Conservation (phyloP, 1,140 invertebrate genomes). For the Microplitis demolitor region DNA sequence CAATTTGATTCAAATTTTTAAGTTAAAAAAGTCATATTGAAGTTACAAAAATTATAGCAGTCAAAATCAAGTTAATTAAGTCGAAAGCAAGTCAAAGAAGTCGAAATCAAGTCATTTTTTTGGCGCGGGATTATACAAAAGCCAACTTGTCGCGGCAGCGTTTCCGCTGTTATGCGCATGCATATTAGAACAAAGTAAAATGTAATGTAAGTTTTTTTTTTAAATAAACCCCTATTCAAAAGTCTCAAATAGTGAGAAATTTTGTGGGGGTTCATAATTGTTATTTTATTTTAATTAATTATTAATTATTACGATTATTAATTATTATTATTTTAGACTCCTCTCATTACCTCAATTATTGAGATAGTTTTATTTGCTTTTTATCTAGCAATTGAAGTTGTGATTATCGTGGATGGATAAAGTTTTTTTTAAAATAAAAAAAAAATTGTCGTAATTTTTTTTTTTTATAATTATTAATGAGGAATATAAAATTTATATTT, state of each 20-base stretch:
- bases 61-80: too few relatives aligned
- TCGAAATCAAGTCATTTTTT: too few relatives aligned
- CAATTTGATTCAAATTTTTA: too few relatives aligned
- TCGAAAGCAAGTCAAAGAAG: too few relatives aligned
- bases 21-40: too few relatives aligned
- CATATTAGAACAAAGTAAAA: not conserved
- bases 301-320: not conserved
- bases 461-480: too few relatives aligned
- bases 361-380: slow-evolving; percentile 48
- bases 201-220: slow-evolving; percentile 20
- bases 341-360: slow-evolving; percentile 50
- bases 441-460: too few relatives aligned
- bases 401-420: not conserved
- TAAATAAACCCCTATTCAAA: slow-evolving; percentile 37
- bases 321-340: slow-evolving; percentile 21
- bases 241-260: slow-evolving; percentile 49
- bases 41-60: too few relatives aligned
- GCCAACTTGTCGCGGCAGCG: slow-evolving; percentile 54
- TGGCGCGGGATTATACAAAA: not conserved
- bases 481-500: too few relatives aligned
- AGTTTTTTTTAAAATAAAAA: not conserved
- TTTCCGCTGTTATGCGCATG: slow-evolving; percentile 25
- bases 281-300: slow-evolving; percentile 28
- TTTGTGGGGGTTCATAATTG: not conserved
- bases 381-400: slow-evolving; percentile 2